phyloP scores from a whole-genome alignment of 2,888 invertebrate species.

The Ectobius pallidus region DNA sequence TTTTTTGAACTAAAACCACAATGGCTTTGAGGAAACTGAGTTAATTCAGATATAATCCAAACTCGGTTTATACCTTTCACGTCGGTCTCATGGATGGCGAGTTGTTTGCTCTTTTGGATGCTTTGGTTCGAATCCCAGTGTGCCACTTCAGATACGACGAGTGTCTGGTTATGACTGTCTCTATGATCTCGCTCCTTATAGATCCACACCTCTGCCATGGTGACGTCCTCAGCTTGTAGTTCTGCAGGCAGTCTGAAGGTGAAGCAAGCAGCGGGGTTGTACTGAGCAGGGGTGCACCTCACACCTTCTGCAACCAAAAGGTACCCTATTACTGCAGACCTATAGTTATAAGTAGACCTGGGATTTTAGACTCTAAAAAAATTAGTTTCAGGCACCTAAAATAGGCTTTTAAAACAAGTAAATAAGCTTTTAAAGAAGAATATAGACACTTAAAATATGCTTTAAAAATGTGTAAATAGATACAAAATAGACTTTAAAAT shows the following conservation, averaged over 20 bases:
- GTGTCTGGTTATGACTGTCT: conserved; percentile 73
- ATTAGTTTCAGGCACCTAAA: no score
- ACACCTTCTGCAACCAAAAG: conserved; percentile 36
- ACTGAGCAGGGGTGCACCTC: conserved; percentile 48
- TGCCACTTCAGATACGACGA: conserved; percentile 74
- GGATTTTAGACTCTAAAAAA: no score
- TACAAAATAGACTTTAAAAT: no score
- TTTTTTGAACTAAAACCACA: no score
- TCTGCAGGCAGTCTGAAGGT: conserved; percentile 79
- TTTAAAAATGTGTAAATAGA: no score
- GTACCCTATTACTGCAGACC: no score
- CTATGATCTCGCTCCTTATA: conserved; percentile 68
- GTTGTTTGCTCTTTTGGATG: conserved; percentile 77
- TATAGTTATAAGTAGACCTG: no score
- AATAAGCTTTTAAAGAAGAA: no score
- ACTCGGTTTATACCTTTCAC: conserved; percentile 62
- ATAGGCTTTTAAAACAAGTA: no score
- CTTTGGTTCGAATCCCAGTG: conserved; percentile 53
- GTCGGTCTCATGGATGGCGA: conserved; percentile 79
- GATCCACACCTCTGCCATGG: conserved; percentile 81
- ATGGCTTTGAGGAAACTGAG: no score
- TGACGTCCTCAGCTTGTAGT: conserved; percentile 74
- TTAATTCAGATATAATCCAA: no score
- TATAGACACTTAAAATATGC: no score
- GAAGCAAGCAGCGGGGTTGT: conserved; percentile 66